Base-by-base conservation (phyloP, 2,888 invertebrate genomes). In the Clistopyga incitator region DNA sequence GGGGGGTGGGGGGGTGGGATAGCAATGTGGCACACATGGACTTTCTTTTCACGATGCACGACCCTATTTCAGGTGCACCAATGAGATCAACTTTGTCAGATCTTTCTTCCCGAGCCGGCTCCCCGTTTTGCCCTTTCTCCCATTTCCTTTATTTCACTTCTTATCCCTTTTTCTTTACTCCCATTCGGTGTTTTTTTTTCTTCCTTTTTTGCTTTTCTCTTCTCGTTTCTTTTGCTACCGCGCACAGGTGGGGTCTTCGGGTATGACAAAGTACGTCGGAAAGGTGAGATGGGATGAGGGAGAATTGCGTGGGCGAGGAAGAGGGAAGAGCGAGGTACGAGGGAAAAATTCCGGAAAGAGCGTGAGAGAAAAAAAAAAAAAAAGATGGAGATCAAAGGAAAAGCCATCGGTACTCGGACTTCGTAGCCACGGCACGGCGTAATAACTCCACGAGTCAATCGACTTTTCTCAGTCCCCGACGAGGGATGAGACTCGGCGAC, bases 51-150 rank as follows among this genome's bases (percentile, higher is more conserved):
- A 56, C 65, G 76, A 75, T 81, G 72, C 81, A 81, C 78, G 84
- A 78, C 78, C 71, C 81, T 78, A 84, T 83, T 81, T 45, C 78
- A 81, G 81, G 78, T 84, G 81, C 80, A 84, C 84, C 78, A 81
- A 84, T 77, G 84, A 83, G 81, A 83, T 76, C 76, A 81, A 82
- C 70, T 83, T 85, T 84, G 85, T 84, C 84, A 81, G 82, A 81
- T 81, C 81, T 84, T 65, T 78, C 61, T 74, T 74, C 15, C 38
- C 38, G 42, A 18, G 38, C 38, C 11, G 38, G 18, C 61, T 74
- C 45, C 52, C 52, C 79, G 59, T 42, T 54, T 42, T 75, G 45
- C 52, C 70, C 54, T 59, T 29, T 45, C 74, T 45, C 61, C 68
- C 56, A 47, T 29, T 70, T 71, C 56, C 23, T 20, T 25, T 38